Percentiles rank a stretch among this genome's conserved stretches.
Conservation (phyloP, 1,140 invertebrate species). For the Chionoecetes opilio region DNA sequence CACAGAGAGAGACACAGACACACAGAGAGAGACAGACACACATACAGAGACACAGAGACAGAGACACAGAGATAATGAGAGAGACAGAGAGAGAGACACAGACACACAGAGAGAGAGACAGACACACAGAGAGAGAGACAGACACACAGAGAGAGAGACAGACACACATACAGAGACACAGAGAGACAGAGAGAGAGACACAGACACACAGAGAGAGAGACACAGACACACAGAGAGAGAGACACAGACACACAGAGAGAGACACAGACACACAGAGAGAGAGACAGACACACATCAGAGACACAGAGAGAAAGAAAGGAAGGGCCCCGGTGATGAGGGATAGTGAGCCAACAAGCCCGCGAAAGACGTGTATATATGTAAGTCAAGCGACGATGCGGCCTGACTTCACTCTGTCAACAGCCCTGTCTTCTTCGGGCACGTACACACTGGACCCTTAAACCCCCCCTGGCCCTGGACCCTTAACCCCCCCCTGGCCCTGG, state of each 20-base stretch:
- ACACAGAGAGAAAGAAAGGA: conserved; percentile 39
- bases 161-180: not conserved
- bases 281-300: not conserved
- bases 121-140: not conserved
- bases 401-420: conserved; percentile 37
- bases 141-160: not conserved
- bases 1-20: not conserved
- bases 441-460: not conserved
- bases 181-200: no score
- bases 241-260: not conserved
- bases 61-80: conserved; percentile 42
- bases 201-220: no score
- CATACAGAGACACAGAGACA: conserved; percentile 22
- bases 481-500: conserved; percentile 29
- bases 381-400: conserved; percentile 17
- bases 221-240: not conserved
- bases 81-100: conserved; percentile 58
- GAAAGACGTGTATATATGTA: conserved; percentile 34
- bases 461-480: conserved; percentile 21
- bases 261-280: not conserved
- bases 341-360: conserved; percentile 23
- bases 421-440: conserved; percentile 54
- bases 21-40: not conserved
- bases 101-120: not conserved
- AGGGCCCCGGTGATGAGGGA: not conserved